These are phyloP conservation scores for Pseudachorutes palmiensis DNA, from an alignment of 1,140 invertebrate genomes.

Conservation along the genomic window DNA sequence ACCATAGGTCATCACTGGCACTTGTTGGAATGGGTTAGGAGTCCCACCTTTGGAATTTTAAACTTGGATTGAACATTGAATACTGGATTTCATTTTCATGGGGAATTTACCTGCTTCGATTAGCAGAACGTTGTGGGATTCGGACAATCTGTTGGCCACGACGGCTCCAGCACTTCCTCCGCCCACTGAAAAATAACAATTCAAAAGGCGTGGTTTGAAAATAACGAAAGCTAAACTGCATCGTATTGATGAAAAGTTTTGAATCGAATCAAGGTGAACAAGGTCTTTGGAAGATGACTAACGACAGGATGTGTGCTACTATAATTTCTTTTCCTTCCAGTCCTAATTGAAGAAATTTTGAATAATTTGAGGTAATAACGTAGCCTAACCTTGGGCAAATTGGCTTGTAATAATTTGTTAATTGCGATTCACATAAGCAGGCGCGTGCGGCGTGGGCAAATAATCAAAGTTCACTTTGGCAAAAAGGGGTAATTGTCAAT, in stretches of 20 bases:
- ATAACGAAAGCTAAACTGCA: background rate
- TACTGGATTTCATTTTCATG: background rate
- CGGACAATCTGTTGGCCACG: background rate
- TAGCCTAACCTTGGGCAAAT: too few species aligned
- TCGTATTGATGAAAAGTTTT: background rate
- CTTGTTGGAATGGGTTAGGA: background rate
- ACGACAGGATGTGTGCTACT: background rate
- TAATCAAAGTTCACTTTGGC: background rate
- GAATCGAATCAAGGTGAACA: background rate
- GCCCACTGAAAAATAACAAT: background rate
- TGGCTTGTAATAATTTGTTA: too few species aligned
- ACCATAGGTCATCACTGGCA: background rate
- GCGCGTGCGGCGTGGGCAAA: background rate
- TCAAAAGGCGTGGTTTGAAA: background rate
- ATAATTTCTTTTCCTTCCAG: background rate
- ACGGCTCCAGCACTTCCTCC: constrained; percentile 9
- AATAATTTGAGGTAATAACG: too few species aligned
- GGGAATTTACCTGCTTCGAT: background rate
- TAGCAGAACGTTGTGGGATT: background rate
- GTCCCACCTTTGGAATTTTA: background rate
- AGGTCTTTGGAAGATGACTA: background rate
- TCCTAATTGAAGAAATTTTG: too few species aligned
- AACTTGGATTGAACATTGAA: background rate
- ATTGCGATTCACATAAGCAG: too few species aligned
- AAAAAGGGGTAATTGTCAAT: background rate